A percentile compares a stretch with the other conserved stretches of the same genome.
phyloP scores from a whole-genome alignment of 2,888 invertebrate genomes.

The Netelia inedita region DNA sequence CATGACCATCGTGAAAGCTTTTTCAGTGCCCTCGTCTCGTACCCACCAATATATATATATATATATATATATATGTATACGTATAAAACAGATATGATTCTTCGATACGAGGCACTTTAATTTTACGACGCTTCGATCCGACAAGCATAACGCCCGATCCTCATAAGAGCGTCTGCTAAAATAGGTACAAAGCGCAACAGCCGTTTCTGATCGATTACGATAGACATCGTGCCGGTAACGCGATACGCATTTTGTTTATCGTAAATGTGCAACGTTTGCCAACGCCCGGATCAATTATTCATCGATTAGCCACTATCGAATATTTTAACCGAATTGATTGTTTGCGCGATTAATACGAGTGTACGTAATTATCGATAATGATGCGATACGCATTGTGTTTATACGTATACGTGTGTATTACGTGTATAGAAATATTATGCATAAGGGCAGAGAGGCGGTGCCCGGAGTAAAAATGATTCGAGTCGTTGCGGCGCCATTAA shows the following conservation, averaged over 20 bases:
- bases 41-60: neutral
- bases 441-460: neutral
- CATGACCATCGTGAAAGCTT: slow-evolving; percentile 51
- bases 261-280: neutral
- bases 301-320: neutral
- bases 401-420: slow-evolving; percentile 12
- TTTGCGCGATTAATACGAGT: neutral
- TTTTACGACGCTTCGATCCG: slow-evolving; percentile 51
- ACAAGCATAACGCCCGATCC: slow-evolving; percentile 37
- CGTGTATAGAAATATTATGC: neutral
- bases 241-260: neutral
- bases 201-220: slow-evolving; percentile 28
- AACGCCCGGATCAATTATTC: slow-evolving; percentile 1
- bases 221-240: neutral
- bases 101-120: slow-evolving; percentile 32
- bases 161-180: slow-evolving; percentile 26
- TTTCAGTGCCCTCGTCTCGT: slow-evolving; percentile 32
- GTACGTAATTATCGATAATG: slow-evolving; percentile 52
- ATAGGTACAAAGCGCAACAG: slow-evolving; percentile 14
- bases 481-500: slow-evolving; percentile 62
- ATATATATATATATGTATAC: neutral
- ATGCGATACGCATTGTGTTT: slow-evolving; percentile 22
- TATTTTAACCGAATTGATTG: slow-evolving; percentile 27
- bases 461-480: slow-evolving; percentile 52
- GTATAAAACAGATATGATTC: slow-evolving; percentile 40